Conservation (phyloP, 2,888 invertebrate species). For the Lochmaea capreae region DNA sequence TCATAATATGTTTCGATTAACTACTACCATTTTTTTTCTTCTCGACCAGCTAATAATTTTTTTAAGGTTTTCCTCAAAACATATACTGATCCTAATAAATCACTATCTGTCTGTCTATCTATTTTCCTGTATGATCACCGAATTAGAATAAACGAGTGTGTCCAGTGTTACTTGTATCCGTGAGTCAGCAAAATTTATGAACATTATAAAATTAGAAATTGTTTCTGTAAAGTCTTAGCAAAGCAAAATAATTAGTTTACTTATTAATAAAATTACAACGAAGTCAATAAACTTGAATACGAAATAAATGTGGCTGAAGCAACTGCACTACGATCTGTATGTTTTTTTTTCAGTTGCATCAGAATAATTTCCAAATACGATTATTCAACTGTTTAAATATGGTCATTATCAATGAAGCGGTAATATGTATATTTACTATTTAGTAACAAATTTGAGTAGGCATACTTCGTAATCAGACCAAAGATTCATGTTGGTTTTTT, state of each 20-base stretch:
- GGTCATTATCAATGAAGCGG: constrained; percentile 6
- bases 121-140: background rate
- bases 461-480: constrained; percentile 13
- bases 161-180: background rate
- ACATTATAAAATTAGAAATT: background rate
- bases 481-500: background rate
- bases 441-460: background rate
- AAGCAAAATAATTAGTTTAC: constrained; percentile 3
- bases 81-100: too few species aligned
- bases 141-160: background rate
- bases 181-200: background rate
- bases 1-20: too few species aligned
- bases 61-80: too few species aligned
- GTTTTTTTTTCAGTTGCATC: background rate
- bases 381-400: background rate
- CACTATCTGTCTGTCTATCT: too few species aligned
- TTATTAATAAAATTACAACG: constrained; percentile 2
- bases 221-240: background rate
- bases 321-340: background rate
- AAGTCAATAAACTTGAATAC: constrained; percentile 2
- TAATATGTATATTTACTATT: background rate
- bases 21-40: too few species aligned
- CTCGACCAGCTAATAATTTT: too few species aligned
- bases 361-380: background rate
- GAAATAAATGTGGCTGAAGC: constrained; percentile 2